Evolutionary conservation across 2,113 vertebrate genomes (phyloP), one percentile per base, ranked within the genome.

Genomic region (Chiloscyllium plagiosum): DNA sequence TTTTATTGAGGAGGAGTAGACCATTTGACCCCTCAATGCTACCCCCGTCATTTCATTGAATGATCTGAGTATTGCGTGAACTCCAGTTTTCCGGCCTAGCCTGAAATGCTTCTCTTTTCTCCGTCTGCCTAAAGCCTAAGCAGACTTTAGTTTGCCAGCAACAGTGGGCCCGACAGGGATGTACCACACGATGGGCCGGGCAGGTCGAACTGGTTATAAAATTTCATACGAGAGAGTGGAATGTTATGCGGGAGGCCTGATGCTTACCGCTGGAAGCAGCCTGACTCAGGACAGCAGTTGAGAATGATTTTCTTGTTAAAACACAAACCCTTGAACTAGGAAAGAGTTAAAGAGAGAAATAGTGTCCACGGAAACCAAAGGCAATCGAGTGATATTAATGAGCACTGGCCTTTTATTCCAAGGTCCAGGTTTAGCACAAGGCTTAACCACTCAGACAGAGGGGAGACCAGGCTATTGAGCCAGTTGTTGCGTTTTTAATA

Each of bases 401-500:
- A 69, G 66, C n/a, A 10, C n/a, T 24, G 92, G 33, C 65, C 92
- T 94, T 68, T 94, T 69, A 68, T 93, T 65, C 65, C 68, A 94
- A 42, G 92, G 92, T 50, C 92, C 65, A 69, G n/a, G 22, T 69
- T 42, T 69, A 68, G 66, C 10, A 24, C 65, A 47, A 22, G 92
- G 92, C 61, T 42, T 24, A 68, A n/a, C 33, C 65, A 68, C 17
- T 94, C 92, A 94, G 61, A 68, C 92, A 94, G 61, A 94, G 92
- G 65, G 61, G 61, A 66, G 65, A 69, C 37, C n/a, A 20, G 87
- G 65, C 37, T 94, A 69, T 70, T 47, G n/a, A 94, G 92, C 92
- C 65, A 94, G 33, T 94, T 94, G 92, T 42, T 69, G 15, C 37
- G 24, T 94, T 94, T 89, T 24, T 69, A 94, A 94, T 69, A 94